A percentile compares a stretch with the other conserved stretches of the same genome.
These are phyloP conservation scores for Eulimnadia texana DNA, from an alignment of 1,140 invertebrate genomes.

Conservation along the genomic window DNA sequence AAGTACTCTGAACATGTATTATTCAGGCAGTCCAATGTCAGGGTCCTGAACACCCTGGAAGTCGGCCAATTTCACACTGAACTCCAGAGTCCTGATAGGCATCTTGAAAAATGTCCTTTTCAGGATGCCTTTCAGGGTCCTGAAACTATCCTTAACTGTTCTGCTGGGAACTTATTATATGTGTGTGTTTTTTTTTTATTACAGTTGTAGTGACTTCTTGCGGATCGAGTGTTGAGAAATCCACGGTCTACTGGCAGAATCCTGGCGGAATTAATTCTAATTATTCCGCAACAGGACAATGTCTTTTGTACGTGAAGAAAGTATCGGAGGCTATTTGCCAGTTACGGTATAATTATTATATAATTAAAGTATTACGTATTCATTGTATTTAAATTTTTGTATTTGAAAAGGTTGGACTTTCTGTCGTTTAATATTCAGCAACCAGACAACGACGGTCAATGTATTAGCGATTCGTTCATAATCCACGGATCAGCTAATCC, in stretches of 20 bases:
- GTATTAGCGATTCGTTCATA: slow-evolving; percentile 48
- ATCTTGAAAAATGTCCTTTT: no score
- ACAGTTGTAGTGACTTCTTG: background rate
- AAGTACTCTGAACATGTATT: no score
- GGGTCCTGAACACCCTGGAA: no score
- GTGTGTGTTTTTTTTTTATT: no score
- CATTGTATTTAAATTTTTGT: no score
- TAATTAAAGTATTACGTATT: no score
- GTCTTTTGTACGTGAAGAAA: background rate
- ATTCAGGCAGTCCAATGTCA: no score
- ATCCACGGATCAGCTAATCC: slow-evolving; percentile 48
- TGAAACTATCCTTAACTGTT: no score
- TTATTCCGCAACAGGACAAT: background rate
- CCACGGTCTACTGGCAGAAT: background rate
- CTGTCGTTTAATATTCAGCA: slow-evolving; percentile 51
- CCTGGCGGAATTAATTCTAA: background rate
- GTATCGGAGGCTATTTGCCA: background rate
- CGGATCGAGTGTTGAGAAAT: background rate
- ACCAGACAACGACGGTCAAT: slow-evolving; percentile 53
- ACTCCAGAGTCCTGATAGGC: no score
- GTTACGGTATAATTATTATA: background rate
- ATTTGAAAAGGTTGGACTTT: slow-evolving; percentile 48
- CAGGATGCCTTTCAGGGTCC: no score
- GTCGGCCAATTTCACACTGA: no score
- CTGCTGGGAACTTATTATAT: no score